Percentiles rank a stretch among this genome's conserved stretches.
Evolutionary conservation across 2,888 invertebrate species (phyloP).

Genomic region (Drosophila mercatorum): DNA sequence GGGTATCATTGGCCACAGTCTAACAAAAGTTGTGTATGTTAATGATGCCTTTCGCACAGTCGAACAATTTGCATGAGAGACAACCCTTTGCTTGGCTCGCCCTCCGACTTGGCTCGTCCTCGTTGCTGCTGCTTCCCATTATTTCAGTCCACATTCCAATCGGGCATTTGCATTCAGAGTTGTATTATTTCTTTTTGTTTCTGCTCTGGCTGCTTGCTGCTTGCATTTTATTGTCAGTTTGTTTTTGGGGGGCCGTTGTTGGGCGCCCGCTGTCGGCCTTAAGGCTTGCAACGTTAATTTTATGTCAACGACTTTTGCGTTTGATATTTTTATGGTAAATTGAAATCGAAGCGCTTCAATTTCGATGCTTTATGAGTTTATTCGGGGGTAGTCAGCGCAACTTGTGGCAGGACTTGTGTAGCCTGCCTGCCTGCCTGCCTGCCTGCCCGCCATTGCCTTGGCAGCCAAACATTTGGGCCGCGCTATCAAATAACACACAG

Average conservation of each 20-base stretch:
- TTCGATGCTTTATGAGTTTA: slow-evolving; percentile 81
- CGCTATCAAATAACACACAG: slow-evolving; percentile 77
- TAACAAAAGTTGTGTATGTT: slow-evolving; percentile 42
- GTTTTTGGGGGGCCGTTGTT: slow-evolving; percentile 7
- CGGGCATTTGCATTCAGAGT: slow-evolving; percentile 28
- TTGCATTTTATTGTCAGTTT: slow-evolving; percentile 72
- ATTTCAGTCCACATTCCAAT: slow-evolving; percentile 39
- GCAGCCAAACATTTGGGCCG: slow-evolving; percentile 78
- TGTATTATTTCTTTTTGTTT: background rate
- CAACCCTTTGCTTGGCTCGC: slow-evolving; percentile 14
- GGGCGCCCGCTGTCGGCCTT: background rate
- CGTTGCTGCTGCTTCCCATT: slow-evolving; percentile 15
- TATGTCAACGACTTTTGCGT: slow-evolving; percentile 77
- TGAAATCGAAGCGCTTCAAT: slow-evolving; percentile 77
- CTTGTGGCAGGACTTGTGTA: slow-evolving; percentile 71
- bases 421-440: slow-evolving; percentile 42
- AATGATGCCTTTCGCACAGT: slow-evolving; percentile 66
- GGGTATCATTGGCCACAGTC: slow-evolving; percentile 39
- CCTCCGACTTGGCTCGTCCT: too few relatives aligned
- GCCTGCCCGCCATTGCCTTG: slow-evolving; percentile 68
- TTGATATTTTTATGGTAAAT: slow-evolving; percentile 73
- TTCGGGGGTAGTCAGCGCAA: slow-evolving; percentile 70
- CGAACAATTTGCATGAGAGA: slow-evolving; percentile 62
- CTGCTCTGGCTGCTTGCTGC: slow-evolving; percentile 35
- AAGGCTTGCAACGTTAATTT: slow-evolving; percentile 71